Evolutionary conservation across 2,797 vertebrate genomes (phyloP), one percentile per base, ranked within the genome.

Genomic region (Arrhamphus sclerolepis): DNA sequence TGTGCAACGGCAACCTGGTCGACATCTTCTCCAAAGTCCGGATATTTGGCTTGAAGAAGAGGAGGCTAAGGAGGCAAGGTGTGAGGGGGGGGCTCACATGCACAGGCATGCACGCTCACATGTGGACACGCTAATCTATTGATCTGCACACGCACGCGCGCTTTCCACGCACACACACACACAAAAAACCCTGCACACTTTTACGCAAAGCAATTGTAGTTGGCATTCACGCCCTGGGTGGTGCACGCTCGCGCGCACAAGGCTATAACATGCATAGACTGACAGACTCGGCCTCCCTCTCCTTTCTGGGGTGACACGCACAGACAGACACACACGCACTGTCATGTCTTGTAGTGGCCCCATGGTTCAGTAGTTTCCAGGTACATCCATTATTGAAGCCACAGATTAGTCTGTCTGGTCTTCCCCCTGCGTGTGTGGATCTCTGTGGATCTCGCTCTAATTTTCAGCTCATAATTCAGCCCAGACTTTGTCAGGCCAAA

Each of bases 11-110:
- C 53, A 96, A 94, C 93, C 94, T 97, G 91, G 95, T 97, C 91
- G 96, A 97, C 88, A 97, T 97, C 88, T 97, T 97, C 92, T 97
- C 96, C 89, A 97, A 97, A 94, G 96, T 97, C 89, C 94, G 95
- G 90, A 97, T 97, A 90, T 97, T 97, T 84, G 96, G 96, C 69
- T 84, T 96, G 90, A 96, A 96, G 93, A 97, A 97, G 90, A 90
- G 96, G 80, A 92, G 96, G 84, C 93, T 96, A 92, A 91, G 95
- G 92, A 94, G 95, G 86, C 95, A 96, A 97, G 96, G 96, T 97
- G 92, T 89, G 18, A 8, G 19, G 22, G 11, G 18, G 13, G 20
- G 17, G n/a, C 20, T 26, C 13, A 34, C 50, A 48, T 49, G 58
- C 71, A 70, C 20, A 18, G 28, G 28, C 28, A 28, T 28, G n/a